Conservation (phyloP, 2,797 vertebrate genomes). For the Microhierax caerulescens region DNA sequence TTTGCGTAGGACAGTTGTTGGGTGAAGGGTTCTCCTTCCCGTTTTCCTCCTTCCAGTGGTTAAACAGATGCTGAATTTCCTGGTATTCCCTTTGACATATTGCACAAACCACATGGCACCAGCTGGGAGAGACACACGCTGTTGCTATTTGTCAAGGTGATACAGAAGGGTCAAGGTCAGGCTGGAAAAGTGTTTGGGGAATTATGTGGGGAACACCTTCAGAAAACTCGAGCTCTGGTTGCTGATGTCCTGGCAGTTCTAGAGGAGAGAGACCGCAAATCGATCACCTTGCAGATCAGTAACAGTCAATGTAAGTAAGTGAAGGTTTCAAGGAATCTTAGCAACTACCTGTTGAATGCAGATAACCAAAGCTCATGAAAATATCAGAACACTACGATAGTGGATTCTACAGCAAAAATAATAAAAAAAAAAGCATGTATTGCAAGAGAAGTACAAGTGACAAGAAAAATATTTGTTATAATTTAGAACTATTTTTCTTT, state of each 20-base stretch:
- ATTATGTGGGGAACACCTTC: constrained; percentile 75
- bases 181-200: constrained; percentile 51
- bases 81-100: neutral
- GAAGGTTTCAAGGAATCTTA: constrained; percentile 77
- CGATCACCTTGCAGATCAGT: constrained; percentile 69
- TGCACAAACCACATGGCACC: neutral
- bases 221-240: constrained; percentile 79
- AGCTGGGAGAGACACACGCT: neutral
- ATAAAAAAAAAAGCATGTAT: neutral
- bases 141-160: neutral
- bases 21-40: neutral
- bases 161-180: constrained; percentile 77
- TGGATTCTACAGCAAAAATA: neutral
- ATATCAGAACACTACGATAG: neutral
- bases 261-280: constrained; percentile 82
- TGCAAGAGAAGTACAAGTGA: neutral
- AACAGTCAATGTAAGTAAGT: constrained; percentile 40
- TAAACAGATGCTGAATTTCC: neutral
- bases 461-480: neutral
- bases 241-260: constrained; percentile 75
- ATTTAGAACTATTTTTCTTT: neutral
- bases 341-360: constrained; percentile 80
- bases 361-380: constrained; percentile 82
- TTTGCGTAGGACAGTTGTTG: neutral
- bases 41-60: neutral